phyloP scores from a whole-genome alignment of 2,888 invertebrate species.

The Dysmachus trigonus region DNA sequence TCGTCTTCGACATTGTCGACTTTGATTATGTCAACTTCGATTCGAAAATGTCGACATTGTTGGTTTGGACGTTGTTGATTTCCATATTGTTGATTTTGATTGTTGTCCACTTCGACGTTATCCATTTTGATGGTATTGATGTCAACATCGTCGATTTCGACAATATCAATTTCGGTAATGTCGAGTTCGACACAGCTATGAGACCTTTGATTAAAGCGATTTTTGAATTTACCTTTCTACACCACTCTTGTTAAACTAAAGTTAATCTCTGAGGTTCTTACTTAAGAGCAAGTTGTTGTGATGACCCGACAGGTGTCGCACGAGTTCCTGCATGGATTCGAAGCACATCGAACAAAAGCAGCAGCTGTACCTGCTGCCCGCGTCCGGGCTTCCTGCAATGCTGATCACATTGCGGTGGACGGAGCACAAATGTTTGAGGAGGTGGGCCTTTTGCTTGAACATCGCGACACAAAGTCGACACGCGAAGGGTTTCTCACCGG shows the following conservation, averaged over 20 bases:
- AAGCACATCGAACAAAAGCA: conserved; percentile 88
- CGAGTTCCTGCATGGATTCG: conserved; percentile 85
- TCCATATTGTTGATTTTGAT: too few species aligned
- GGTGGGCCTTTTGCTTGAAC: conserved; percentile 91
- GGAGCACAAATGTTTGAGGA: conserved; percentile 87
- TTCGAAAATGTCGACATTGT: background rate
- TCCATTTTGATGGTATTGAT: background rate
- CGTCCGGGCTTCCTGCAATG: conserved; percentile 72
- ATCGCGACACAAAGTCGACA: conserved; percentile 89
- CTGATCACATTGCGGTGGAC: conserved; percentile 90
- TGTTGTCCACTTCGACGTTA: too few species aligned
- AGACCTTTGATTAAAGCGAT: background rate
- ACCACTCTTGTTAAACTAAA: conserved; percentile 1
- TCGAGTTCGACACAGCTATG: background rate
- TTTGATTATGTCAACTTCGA: background rate
- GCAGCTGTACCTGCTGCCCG: conserved; percentile 81
- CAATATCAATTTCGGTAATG: background rate
- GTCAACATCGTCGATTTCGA: too few species aligned
- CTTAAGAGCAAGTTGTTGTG: conserved; percentile 87
- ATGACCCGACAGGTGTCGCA: conserved; percentile 86
- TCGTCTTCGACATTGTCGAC: background rate
- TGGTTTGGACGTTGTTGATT: background rate
- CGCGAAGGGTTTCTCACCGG: conserved; percentile 89
- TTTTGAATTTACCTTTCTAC: background rate
- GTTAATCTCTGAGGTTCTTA: conserved; percentile 84